These are phyloP conservation scores for Papilio polytes DNA, from an alignment of 1,140 invertebrate species.

Conservation along the genomic window DNA sequence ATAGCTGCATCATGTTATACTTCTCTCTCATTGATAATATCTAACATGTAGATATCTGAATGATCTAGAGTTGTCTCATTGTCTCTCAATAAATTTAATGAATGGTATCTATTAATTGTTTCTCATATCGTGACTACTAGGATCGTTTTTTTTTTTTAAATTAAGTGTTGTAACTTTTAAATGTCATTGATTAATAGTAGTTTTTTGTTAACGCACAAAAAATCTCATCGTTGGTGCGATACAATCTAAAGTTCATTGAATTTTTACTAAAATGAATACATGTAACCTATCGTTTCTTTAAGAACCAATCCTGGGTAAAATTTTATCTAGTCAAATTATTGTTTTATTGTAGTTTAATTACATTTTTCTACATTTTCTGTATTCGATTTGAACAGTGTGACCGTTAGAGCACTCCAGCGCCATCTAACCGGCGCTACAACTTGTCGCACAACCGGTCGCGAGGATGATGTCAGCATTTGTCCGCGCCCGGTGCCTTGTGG, in stretches of 20 bases:
- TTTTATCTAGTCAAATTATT: too few species aligned
- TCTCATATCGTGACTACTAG: not conserved
- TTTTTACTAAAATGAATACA: not conserved
- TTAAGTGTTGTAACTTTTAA: not conserved
- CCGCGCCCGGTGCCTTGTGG: not conserved
- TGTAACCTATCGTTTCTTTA: too few species aligned
- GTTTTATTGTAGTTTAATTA: too few species aligned
- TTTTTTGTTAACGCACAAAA: not conserved
- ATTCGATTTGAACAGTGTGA: not conserved
- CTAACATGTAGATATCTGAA: too few species aligned
- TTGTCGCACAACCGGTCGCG: not conserved
- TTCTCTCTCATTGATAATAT: too few species aligned
- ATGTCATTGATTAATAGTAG: not conserved
- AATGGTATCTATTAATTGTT: not conserved
- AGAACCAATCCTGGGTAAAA: too few species aligned
- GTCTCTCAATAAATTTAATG: not conserved
- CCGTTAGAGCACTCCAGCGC: slow-evolving; percentile 6
- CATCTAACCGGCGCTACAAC: not conserved
- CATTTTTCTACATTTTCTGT: too few species aligned
- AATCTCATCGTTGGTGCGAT: not conserved
- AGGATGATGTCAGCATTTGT: slow-evolving; percentile 16
- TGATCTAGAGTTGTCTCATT: not conserved
- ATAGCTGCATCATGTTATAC: too few species aligned
- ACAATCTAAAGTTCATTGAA: not conserved
- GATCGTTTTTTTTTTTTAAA: not conserved